Conservation (phyloP, 2,888 invertebrate genomes). For the Nemapogon koenigi region DNA sequence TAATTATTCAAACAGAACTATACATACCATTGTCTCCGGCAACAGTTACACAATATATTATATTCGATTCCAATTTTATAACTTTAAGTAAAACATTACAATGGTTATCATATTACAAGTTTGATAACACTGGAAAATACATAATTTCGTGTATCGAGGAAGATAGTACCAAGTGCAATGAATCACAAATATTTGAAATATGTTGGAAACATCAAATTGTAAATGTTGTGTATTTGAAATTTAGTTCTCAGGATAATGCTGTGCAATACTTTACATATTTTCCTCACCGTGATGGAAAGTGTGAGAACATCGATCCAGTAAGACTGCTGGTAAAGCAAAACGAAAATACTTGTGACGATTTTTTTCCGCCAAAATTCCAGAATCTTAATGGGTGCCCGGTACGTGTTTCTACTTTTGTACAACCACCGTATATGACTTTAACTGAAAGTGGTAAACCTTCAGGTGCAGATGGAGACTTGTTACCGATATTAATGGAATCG, state of each 20-base stretch:
- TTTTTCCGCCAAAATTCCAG: not conserved
- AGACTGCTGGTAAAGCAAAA: slow-evolving; percentile 10
- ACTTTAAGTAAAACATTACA: slow-evolving; percentile 25
- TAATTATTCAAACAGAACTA: slow-evolving; percentile 26
- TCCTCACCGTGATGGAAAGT: slow-evolving; percentile 29
- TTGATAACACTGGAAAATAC: slow-evolving; percentile 38
- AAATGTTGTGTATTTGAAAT: slow-evolving; percentile 35
- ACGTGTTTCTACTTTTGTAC: slow-evolving; percentile 1
- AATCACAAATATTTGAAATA: slow-evolving; percentile 25
- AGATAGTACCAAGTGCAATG: slow-evolving; percentile 26
- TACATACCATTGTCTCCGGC: slow-evolving; percentile 19
- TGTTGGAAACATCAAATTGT: slow-evolving; percentile 37
- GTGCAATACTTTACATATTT: slow-evolving; percentile 26
- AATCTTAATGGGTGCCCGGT: slow-evolving; percentile 4
- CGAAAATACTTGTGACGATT: not conserved
- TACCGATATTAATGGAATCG: not conserved
- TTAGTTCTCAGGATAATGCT: slow-evolving; percentile 10
- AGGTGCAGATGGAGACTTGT: slow-evolving; percentile 10
- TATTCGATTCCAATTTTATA: slow-evolving; percentile 28
- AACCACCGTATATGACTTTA: slow-evolving; percentile 4
- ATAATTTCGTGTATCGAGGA: slow-evolving; percentile 36
- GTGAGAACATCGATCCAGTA: slow-evolving; percentile 26
- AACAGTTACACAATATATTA: slow-evolving; percentile 26
- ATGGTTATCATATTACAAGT: slow-evolving; percentile 26
- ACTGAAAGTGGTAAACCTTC: not conserved